These are phyloP conservation scores for Plutomurus gul DNA, from an alignment of 1,140 invertebrate species.

Conservation along the genomic window DNA sequence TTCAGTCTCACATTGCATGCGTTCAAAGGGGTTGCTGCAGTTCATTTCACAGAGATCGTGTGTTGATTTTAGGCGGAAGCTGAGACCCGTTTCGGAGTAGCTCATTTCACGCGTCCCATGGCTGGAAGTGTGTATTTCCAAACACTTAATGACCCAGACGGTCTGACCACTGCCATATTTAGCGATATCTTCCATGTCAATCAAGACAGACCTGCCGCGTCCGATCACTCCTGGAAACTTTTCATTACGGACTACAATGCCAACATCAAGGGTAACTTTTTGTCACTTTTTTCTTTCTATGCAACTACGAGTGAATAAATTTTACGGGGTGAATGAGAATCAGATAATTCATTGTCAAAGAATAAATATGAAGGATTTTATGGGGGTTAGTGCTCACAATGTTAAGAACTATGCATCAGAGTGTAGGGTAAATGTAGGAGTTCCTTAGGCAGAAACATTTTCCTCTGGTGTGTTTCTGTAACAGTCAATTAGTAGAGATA, in stretches of 20 bases:
- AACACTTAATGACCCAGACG: slow-evolving; percentile 68
- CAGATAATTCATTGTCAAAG: too few species aligned
- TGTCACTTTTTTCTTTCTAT: neutral
- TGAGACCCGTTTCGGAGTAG: slow-evolving; percentile 78
- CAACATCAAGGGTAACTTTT: slow-evolving; percentile 64
- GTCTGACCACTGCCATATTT: slow-evolving; percentile 74
- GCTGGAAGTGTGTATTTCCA: slow-evolving; percentile 81
- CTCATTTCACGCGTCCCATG: slow-evolving; percentile 76
- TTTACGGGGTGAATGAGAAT: too few species aligned
- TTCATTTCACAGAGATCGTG: neutral
- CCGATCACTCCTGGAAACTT: slow-evolving; percentile 82
- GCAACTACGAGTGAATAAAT: too few species aligned
- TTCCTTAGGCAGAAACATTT: too few species aligned
- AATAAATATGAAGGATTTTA: too few species aligned
- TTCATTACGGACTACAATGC: slow-evolving; percentile 86
- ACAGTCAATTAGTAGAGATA: too few species aligned
- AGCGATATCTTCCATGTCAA: slow-evolving; percentile 64
- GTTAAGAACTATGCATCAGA: too few species aligned
- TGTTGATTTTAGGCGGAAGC: slow-evolving; percentile 64
- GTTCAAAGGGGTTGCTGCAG: neutral
- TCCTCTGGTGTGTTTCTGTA: too few species aligned
- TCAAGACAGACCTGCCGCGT: slow-evolving; percentile 58
- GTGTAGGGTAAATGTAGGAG: too few species aligned
- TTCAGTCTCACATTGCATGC: too few species aligned
- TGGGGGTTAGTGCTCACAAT: too few species aligned